Evolutionary conservation across 1,140 invertebrate species (phyloP).

Genomic region (Bombus waltoni): DNA sequence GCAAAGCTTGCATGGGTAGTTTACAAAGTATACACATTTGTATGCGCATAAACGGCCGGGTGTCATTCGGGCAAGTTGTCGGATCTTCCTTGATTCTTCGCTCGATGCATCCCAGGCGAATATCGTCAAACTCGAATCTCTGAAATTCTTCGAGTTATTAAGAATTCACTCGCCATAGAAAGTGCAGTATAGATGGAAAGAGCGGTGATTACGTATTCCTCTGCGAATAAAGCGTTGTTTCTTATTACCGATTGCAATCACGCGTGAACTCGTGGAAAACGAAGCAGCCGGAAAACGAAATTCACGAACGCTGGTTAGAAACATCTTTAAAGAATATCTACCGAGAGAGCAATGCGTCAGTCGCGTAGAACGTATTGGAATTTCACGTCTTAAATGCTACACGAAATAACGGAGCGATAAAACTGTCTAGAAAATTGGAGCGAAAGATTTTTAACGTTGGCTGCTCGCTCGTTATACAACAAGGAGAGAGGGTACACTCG

Average conservation of each 20-base stretch:
- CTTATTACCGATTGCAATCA: slow-evolving; percentile 15
- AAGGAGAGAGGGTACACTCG: no score
- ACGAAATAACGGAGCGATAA: background rate
- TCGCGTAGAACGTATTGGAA: background rate
- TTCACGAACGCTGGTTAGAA: slow-evolving; percentile 13
- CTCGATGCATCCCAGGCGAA: no score
- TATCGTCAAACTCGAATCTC: no score
- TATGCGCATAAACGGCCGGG: background rate
- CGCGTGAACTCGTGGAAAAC: slow-evolving; percentile 33
- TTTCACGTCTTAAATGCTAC: background rate
- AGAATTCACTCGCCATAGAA: background rate
- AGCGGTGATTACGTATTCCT: background rate
- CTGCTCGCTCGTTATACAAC: no score
- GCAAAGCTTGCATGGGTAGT: background rate
- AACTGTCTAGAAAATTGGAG: background rate
- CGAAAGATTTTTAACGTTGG: background rate
- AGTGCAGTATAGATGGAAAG: background rate
- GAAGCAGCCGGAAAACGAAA: slow-evolving; percentile 5
- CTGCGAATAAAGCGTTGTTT: slow-evolving; percentile 23
- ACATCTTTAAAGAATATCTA: slow-evolving; percentile 9
- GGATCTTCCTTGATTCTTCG: background rate
- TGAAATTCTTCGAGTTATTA: background rate
- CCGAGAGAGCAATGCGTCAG: background rate
- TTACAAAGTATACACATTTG: background rate
- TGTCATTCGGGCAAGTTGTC: background rate